phyloP scores from a whole-genome alignment of 2,797 vertebrate genomes.

The Anguilla anguilla region DNA sequence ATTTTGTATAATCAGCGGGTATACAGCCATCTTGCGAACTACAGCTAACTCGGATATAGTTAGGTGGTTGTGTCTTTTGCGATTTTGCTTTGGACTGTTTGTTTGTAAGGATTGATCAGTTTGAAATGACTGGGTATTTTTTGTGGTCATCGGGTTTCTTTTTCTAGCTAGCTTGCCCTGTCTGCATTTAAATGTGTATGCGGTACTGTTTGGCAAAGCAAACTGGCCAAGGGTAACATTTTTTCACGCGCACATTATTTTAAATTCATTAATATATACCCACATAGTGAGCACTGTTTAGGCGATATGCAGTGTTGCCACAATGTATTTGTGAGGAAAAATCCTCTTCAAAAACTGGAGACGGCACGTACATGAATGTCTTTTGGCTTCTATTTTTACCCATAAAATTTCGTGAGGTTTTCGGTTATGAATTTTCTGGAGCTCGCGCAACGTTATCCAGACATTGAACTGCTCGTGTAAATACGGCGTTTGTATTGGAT shows the following conservation, averaged over 20 bases:
- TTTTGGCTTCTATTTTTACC: neutral
- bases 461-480: neutral
- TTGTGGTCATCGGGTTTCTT: neutral
- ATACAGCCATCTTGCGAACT: neutral
- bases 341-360: neutral
- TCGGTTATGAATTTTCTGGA: neutral
- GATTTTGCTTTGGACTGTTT: neutral
- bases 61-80: neutral
- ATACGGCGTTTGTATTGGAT: neutral
- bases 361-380: neutral
- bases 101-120: neutral
- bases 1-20: neutral
- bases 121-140: neutral
- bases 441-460: neutral
- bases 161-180: neutral
- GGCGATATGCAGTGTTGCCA: neutral
- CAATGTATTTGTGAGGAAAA: neutral
- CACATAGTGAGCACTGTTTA: neutral
- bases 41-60: neutral
- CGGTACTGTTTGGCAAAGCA: neutral
- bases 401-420: neutral
- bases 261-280: neutral
- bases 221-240: neutral
- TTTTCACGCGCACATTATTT: neutral
- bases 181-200: neutral